Evolutionary conservation across 2,888 invertebrate genomes (phyloP), one percentile per base, ranked within the genome.

Genomic region (Eupithecia pulchellata): DNA sequence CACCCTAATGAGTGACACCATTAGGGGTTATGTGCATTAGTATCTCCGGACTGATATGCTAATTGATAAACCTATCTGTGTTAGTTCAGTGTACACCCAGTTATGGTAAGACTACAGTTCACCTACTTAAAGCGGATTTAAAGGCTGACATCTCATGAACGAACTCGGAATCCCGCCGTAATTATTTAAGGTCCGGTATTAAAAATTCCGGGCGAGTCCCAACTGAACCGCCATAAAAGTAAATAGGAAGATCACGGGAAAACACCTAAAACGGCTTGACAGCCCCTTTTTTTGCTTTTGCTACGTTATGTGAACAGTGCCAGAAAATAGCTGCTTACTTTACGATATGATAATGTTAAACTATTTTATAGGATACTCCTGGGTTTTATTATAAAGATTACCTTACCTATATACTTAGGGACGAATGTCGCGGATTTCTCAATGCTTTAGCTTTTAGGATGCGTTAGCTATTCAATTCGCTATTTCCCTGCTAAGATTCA

Each of bases 191-290:
- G 55, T 25, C 11, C 20, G 62, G 34, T 55, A 62, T 68, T 68
- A 68, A 62, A 68, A 68, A 68, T 52, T 67, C 61, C 67, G n/a
- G 61, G 29, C 52, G 55, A 62, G 36, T 25, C 47, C 36, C 61
- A 27, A 30, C 32, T 25, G 61, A 67, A 61, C 42, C 47, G 14
- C 47, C 34, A 61, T 60, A 32, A 67, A 61, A 61, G 30, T 61
- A 67, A 34, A 61, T 61, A 61, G 20, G 60, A n/a, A 42, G 27
- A 30, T 32, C 47, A 32, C 4, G 30, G 27, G 11, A 67, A 67
- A 67, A 60, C 42, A 65, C 17, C 36, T 60, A 13, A 5, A 25
- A 34, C 60, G 58, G 52, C 52, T n/a, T 57, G 17, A 27, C 55
- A 57, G 30, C 17, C 60, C 11, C 30, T 34, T 58, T 58, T 58